Evolutionary conservation across 2,113 vertebrate species (phyloP).

Genomic region (Amphiprion percula): DNA sequence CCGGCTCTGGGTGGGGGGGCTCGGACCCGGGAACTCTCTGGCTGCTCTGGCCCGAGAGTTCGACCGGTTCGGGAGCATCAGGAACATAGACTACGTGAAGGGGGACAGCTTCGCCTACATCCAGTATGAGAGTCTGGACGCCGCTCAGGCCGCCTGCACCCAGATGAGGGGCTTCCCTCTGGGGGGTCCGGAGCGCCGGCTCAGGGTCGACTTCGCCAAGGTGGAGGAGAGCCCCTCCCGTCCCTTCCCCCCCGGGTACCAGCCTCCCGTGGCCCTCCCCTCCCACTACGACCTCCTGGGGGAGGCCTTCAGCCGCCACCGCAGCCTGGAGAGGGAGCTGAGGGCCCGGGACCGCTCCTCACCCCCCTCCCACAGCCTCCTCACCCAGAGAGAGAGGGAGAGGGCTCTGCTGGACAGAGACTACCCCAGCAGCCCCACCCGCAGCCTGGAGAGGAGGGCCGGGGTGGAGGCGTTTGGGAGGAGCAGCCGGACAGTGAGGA

Average conservation of each 20-base stretch:
- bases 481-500: constrained; percentile 60
- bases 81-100: constrained; percentile 97
- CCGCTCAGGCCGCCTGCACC: constrained; percentile 94
- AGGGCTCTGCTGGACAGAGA: constrained; percentile 89
- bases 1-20: constrained; percentile 95
- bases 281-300: constrained; percentile 90
- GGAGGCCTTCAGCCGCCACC: constrained; percentile 90
- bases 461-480: constrained; percentile 88
- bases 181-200: constrained; percentile 90
- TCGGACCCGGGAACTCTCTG: constrained; percentile 92
- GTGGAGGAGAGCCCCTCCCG: constrained; percentile 89
- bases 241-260: constrained; percentile 87
- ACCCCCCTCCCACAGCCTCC: constrained; percentile 86
- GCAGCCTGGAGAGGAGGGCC: constrained; percentile 87
- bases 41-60: constrained; percentile 95
- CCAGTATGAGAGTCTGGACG: constrained; percentile 97
- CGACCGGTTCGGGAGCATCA: constrained; percentile 97
- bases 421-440: constrained; percentile 88
- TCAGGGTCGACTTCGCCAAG: constrained; percentile 97
- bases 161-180: constrained; percentile 97
- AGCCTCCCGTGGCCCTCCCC: constrained; percentile 84
- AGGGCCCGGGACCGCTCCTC: constrained; percentile 91
- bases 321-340: constrained; percentile 93
- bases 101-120: constrained; percentile 98
- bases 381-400: constrained; percentile 88